A percentile compares a stretch with the other conserved stretches of the same genome.
phyloP scores from a whole-genome alignment of 2,888 invertebrate species.

The Brachynemurus nebulosus region DNA sequence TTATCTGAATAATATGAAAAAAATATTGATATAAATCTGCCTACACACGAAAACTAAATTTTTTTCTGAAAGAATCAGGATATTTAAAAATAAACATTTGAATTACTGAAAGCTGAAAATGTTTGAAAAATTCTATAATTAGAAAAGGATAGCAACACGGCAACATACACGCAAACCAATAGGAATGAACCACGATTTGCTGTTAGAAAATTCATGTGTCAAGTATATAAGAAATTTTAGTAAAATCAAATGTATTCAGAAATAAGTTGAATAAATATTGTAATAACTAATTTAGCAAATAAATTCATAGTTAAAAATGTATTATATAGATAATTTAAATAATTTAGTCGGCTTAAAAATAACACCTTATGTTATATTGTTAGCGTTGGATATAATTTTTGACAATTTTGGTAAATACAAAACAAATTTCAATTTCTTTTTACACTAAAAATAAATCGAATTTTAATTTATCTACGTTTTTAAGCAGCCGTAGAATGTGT shows the following conservation, averaged over 20 bases:
- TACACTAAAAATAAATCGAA: slow-evolving; percentile 11
- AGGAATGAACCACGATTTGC: slow-evolving; percentile 37
- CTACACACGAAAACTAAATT: too few relatives aligned
- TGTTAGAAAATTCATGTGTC: slow-evolving; percentile 32
- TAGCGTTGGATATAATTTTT: slow-evolving; percentile 52
- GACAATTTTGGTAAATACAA: slow-evolving; percentile 30
- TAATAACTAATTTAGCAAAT: not conserved
- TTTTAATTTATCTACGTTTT: slow-evolving; percentile 16
- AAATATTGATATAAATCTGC: too few relatives aligned
- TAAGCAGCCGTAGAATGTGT: slow-evolving; percentile 53
- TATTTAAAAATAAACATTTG: too few relatives aligned
- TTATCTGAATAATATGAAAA: too few relatives aligned
- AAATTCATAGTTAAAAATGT: slow-evolving; percentile 30
- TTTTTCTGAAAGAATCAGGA: too few relatives aligned
- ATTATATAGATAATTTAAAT: slow-evolving; percentile 38
- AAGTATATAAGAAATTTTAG: slow-evolving; percentile 20
- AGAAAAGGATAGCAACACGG: too few relatives aligned
- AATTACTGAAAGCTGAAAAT: too few relatives aligned
- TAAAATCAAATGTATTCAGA: not conserved
- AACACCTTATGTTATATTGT: slow-evolving; percentile 49
- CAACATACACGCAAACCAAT: too few relatives aligned
- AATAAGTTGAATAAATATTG: not conserved
- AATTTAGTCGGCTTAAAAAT: slow-evolving; percentile 41
- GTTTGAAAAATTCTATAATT: too few relatives aligned
- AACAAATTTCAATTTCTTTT: slow-evolving; percentile 16